A percentile compares a stretch with the other conserved stretches of the same genome.
These are phyloP conservation scores for Penelope pileata DNA, from an alignment of 2,113 vertebrate genomes.

Conservation along the genomic window DNA sequence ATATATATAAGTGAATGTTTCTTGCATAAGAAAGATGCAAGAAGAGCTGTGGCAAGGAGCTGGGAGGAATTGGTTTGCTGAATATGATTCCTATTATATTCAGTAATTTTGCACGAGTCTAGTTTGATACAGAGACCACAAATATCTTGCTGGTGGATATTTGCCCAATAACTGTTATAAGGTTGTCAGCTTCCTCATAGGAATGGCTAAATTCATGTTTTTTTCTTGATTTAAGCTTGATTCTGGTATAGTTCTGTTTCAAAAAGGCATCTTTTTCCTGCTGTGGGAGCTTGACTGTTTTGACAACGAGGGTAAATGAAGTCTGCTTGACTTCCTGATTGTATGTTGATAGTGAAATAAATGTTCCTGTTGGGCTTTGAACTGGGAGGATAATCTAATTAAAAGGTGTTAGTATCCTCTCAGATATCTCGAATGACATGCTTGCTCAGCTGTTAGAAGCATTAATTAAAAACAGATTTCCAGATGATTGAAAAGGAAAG, in stretches of 20 bases:
- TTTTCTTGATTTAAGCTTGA: neutral
- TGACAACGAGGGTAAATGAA: neutral
- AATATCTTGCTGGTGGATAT: neutral
- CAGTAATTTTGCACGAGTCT: neutral
- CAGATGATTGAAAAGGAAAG: slow-evolving; percentile 11
- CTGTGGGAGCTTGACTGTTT: neutral
- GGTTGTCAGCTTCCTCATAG: neutral
- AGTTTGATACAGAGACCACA: neutral
- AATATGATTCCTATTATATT: neutral
- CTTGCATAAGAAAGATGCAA: neutral
- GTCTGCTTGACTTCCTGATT: slow-evolving; percentile 48
- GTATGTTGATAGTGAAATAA: slow-evolving; percentile 26
- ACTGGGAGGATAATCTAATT: slow-evolving; percentile 23
- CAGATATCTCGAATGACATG: slow-evolving; percentile 3
- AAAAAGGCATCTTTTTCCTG: neutral
- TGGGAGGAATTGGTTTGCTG: neutral
- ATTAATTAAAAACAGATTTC: slow-evolving; percentile 54
- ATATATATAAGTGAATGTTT: neutral
- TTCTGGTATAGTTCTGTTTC: neutral
- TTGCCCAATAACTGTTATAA: neutral
- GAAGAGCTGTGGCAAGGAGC: neutral
- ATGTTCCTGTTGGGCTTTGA: slow-evolving; percentile 32
- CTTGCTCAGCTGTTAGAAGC: slow-evolving; percentile 24
- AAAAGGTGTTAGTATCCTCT: slow-evolving; percentile 41
- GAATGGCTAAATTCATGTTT: neutral